Conservation (phyloP, 1,140 invertebrate genomes). For the Coelopa frigida region DNA sequence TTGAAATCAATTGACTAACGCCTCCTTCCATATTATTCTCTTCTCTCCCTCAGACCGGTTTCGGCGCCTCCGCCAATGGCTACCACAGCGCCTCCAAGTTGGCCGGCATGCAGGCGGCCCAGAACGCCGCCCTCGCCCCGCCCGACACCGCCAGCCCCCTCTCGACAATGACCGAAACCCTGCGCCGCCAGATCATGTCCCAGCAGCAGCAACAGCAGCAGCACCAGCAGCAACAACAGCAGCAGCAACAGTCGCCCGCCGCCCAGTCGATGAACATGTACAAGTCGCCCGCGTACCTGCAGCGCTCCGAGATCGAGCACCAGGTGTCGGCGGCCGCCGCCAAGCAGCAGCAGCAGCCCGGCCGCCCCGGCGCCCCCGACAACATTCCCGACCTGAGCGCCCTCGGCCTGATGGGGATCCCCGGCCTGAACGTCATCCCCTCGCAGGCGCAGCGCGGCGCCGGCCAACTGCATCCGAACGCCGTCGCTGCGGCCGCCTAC, state of each 20-base stretch:
- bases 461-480: conserved; percentile 20
- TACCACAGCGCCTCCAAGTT: conserved; percentile 32
- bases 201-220: conserved; percentile 35
- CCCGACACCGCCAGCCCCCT: conserved; percentile 31
- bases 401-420: conserved; percentile 35
- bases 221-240: conserved; percentile 37
- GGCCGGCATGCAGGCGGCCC: conserved; percentile 10
- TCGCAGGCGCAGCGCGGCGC: conserved; percentile 13
- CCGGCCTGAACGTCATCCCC: conserved; percentile 39
- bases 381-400: conserved; percentile 37
- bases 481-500: conserved; percentile 22
- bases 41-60: conserved; percentile 18
- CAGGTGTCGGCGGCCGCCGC: conserved; percentile 32
- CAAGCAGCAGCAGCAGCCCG: conserved; percentile 31
- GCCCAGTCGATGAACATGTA: conserved; percentile 41
- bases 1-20: too few species aligned
- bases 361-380: too few species aligned
- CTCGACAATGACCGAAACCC: conserved; percentile 36
- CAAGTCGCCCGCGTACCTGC: conserved; percentile 38
- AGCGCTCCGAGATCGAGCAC: conserved; percentile 40
- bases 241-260: conserved; percentile 36
- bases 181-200: conserved; percentile 37
- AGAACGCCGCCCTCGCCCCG: conserved; percentile 28
- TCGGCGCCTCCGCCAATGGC: conserved; percentile 30
- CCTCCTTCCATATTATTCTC: background rate